Evolutionary conservation across 1,140 invertebrate genomes (phyloP), one percentile per base, ranked within the genome.

Genomic region (Araneus ventricosus): DNA sequence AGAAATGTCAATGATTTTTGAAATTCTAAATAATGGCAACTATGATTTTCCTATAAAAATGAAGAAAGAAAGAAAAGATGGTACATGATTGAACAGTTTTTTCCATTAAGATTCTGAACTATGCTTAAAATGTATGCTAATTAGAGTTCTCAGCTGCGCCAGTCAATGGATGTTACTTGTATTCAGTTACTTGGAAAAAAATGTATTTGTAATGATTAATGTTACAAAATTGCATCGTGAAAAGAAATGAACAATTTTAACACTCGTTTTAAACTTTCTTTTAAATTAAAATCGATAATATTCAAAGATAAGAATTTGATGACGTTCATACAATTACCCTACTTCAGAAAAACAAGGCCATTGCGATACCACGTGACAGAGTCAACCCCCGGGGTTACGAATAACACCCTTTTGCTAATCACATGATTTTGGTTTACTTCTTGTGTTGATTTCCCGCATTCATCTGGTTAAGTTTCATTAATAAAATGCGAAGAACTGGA

Each of bases 371-470:
- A 85, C 80, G 90, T 91, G 80, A 63, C 57, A 30, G 1, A 37
- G 27, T 39, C 8, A 61, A 59, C 34, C 27, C 59, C 63, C 14
- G 37, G 37, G 80, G 80, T 79, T 41, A 57, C 61, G 80, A 85
- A 84, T 85, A 91, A 91, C 80, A 91, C 90, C 90, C 90, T 91
- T 91, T 91, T 45, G 45, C 14, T 90, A 67, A 91, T 90, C 79
- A 90, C 75, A 70, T 90, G 89, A 80, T 63, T 39, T 75, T 34
- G 30, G 30, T 75, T 75, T 37, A 75, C 34, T 75, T 75, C 39
- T 75, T 34, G 70, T 17, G 70, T 34, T 34, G 70, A 75, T 75
- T 75, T 75, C 27, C 30, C 70, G 27, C 70, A 75, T 75, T 75
- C 70, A 75, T 75, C 14, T 34, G 34, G 34, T 34, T 75, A 75